Base-by-base conservation (phyloP, 2,113 vertebrate genomes). In the Aegotheles bennettii region DNA sequence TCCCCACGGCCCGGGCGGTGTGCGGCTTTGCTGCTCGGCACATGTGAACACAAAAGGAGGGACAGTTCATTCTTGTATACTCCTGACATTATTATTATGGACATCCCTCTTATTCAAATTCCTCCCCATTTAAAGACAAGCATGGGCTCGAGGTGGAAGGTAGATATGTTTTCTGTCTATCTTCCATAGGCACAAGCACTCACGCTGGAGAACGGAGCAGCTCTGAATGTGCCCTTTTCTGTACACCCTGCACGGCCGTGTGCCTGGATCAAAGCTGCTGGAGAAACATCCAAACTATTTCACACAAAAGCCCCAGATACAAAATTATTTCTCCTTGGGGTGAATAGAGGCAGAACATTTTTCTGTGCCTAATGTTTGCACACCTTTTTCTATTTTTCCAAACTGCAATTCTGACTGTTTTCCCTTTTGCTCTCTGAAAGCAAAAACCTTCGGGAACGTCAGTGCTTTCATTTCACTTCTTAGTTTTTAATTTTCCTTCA, bases 131-230 rank as follows among this genome's bases (percentile, higher is more conserved):
- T 77, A 61, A 91, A 89, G 29, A 47, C 50, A 15, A 20, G 18
- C 10, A 3, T n/a, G 29, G 8, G 4, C 13, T 3, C 11, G 2
- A 11, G 2, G 5, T 13, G 14, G 2, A 20, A 26, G 4, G 33
- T 29, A 60, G 47, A 5, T 86, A 21, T 6, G 3, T 78, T 94
- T 94, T 92, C 28, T 82, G 21, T 35, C 92, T 42, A 16, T 84
- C 48, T 81, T 16, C 38, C 43, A 7, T 12, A 86, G n/a, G n/a
- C 43, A 68, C 53, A 31, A 38, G 36, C 47, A 81, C 17, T 89
- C 25, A 42, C 1, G 0, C 59, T 53, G 16, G 7, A 60, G 60
- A 67, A 50, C 21, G 45, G 18, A 38, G 29, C 31, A 35, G 18
- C 10, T 88, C 59, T 51, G 14, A 71, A 50, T 26, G 28, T 38